Percentiles rank a stretch among this genome's conserved stretches.
These are phyloP conservation scores for Plestiodon gilberti DNA, from an alignment of 2,113 vertebrate genomes.

Conservation along the genomic window DNA sequence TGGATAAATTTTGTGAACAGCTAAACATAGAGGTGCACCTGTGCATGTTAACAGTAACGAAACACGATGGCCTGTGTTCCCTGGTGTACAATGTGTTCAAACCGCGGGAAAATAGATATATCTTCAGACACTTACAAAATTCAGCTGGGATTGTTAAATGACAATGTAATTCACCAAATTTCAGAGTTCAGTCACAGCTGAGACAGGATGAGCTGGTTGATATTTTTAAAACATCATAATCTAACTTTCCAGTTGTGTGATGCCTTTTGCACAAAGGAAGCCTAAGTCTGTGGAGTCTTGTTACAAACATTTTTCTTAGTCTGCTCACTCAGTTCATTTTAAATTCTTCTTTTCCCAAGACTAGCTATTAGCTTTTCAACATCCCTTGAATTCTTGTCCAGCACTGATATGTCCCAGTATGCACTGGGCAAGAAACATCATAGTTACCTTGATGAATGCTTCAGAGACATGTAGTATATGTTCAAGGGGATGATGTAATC, in stretches of 20 bases:
- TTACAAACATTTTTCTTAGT: not conserved
- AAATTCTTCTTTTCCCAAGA: slow-evolving; percentile 10
- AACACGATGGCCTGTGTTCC: not conserved
- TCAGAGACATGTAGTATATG: not conserved
- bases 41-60: no score
- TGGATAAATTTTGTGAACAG: not conserved
- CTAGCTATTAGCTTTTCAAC: not conserved
- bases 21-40: no score
- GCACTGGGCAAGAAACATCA: rapidly evolving
- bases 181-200: not conserved
- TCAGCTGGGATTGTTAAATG: not conserved
- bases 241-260: not conserved
- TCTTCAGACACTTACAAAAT: not conserved
- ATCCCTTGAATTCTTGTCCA: not conserved
- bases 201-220: not conserved
- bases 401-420: not conserved
- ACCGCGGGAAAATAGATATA: not conserved
- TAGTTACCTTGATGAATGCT: not conserved
- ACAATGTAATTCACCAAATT: not conserved
- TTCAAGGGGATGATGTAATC: not conserved
- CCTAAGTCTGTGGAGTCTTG: not conserved
- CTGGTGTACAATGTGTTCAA: not conserved
- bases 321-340: not conserved
- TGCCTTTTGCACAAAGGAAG: not conserved
- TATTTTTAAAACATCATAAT: not conserved